Percentiles rank a stretch among this genome's conserved stretches.
phyloP scores from a whole-genome alignment of 2,113 vertebrate species.

The Petrocephalus microphthalmus region DNA sequence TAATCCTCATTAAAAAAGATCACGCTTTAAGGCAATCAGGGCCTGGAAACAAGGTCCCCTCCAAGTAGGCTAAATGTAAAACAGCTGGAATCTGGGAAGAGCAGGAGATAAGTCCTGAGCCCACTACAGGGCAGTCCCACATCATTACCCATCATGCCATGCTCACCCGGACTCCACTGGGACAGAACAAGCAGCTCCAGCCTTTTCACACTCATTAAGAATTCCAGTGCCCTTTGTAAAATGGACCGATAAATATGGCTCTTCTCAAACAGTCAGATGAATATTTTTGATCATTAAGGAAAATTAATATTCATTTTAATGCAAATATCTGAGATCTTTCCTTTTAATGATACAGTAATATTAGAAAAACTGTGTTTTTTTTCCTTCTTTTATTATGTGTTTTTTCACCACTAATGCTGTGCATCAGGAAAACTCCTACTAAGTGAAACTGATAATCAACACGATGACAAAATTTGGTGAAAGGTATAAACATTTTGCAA shows the following conservation, averaged over 20 bases:
- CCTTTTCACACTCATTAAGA: background rate
- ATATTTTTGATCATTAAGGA: background rate
- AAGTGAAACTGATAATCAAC: background rate
- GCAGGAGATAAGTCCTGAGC: background rate
- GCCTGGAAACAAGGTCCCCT: background rate
- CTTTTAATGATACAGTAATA: background rate
- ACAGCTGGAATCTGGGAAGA: background rate
- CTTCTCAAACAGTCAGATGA: background rate
- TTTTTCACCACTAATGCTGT: background rate
- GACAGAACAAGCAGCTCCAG: background rate
- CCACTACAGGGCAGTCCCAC: background rate
- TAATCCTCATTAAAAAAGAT: constrained; percentile 18
- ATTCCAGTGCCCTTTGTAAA: background rate
- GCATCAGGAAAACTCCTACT: background rate
- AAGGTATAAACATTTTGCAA: background rate
- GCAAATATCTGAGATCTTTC: background rate
- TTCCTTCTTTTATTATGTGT: background rate
- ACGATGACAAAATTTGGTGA: background rate
- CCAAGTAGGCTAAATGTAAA: background rate
- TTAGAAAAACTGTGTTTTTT: background rate
- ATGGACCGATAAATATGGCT: constrained; percentile 1
- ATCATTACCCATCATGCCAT: constrained; percentile 9
- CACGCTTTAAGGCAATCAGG: background rate
- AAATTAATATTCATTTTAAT: background rate
- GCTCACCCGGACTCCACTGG: background rate